phyloP scores from a whole-genome alignment of 2,113 vertebrate genomes.

The Paracanthobrama guichenoti region DNA sequence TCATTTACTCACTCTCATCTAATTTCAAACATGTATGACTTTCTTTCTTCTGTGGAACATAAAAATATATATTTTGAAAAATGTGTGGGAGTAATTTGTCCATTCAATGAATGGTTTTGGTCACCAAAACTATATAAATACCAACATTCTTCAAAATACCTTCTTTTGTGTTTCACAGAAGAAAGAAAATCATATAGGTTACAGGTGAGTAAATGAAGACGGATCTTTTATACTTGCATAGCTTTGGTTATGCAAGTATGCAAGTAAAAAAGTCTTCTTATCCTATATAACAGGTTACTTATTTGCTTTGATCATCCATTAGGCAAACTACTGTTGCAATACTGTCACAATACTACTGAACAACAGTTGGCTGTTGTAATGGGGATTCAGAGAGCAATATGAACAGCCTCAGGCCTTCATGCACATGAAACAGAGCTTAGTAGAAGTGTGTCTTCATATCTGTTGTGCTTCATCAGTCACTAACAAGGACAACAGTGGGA shows the following conservation, averaged over 20 bases:
- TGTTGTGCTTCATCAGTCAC: conserved; percentile 41
- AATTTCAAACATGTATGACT: background rate
- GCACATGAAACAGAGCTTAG: conserved; percentile 31
- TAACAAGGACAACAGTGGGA: conserved; percentile 39
- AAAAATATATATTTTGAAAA: background rate
- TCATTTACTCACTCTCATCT: background rate
- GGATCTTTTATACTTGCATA: no score
- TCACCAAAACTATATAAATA: background rate
- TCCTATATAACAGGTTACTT: background rate
- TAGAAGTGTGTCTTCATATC: conserved; percentile 22
- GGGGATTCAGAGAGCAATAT: conserved; percentile 14
- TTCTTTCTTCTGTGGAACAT: background rate
- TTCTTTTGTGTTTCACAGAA: no score
- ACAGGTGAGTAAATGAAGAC: background rate
- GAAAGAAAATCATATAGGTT: background rate
- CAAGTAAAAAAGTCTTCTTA: conserved; percentile 1
- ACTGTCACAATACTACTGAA: background rate
- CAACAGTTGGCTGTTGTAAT: background rate
- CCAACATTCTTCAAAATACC: no score
- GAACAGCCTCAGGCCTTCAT: conserved; percentile 6
- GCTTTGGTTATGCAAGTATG: no score
- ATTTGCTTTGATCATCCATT: conserved; percentile 7
- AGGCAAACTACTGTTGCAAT: background rate
- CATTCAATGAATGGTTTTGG: background rate
- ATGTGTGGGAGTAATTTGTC: background rate